Percentiles rank a stretch among this genome's conserved stretches.
phyloP scores from a whole-genome alignment of 2,113 vertebrate genomes.

The Cavia porcellus region DNA sequence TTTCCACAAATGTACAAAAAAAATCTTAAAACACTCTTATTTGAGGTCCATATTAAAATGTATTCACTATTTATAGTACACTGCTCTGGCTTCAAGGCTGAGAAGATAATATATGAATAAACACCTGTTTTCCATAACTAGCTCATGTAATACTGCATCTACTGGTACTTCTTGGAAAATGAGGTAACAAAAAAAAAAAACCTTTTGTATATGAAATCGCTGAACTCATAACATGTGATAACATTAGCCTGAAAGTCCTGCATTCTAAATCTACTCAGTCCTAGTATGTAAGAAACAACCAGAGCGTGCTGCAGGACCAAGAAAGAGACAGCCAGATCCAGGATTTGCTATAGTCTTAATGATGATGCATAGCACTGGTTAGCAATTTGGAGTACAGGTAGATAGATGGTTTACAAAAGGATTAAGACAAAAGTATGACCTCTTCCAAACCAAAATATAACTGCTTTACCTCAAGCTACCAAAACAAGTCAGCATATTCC shows the following conservation, averaged over 20 bases:
- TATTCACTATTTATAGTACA: not conserved
- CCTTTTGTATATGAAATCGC: not conserved
- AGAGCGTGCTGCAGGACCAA: not conserved
- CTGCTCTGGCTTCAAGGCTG: not conserved
- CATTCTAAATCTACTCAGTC: too few species aligned
- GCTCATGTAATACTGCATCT: not conserved
- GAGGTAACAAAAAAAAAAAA: not conserved
- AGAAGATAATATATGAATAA: not conserved
- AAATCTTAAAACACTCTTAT: not conserved
- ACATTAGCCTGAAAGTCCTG: not conserved
- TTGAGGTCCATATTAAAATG: not conserved
- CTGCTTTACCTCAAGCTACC: not conserved
- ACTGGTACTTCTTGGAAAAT: constrained; percentile 13
- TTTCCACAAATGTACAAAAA: not conserved
- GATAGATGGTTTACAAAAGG: not conserved
- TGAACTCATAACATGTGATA: not conserved
- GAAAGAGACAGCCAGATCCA: not conserved
- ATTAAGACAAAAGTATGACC: not conserved
- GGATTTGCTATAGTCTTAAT: not conserved
- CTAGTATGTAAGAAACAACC: not conserved
- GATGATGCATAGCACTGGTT: not conserved
- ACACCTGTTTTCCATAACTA: not conserved
- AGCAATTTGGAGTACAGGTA: not conserved
- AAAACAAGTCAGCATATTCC: not conserved
- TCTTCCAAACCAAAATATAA: not conserved